Evolutionary conservation across 2,113 vertebrate species (phyloP).

Genomic region (Lophotis ruficrista): DNA sequence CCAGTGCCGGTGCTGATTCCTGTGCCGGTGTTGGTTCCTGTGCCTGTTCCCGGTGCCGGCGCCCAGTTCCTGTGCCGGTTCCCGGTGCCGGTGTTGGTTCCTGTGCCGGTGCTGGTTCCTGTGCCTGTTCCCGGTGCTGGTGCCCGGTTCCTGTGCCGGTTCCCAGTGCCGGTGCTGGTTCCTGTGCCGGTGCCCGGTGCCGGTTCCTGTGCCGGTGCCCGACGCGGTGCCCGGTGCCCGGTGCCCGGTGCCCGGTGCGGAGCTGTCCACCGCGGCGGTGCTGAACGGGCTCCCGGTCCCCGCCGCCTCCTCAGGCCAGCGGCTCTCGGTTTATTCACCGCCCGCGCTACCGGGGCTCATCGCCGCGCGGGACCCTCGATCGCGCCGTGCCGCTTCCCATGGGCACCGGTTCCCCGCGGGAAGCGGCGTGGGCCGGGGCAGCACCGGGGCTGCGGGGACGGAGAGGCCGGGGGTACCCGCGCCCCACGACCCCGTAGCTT

Average conservation of each 20-base stretch:
- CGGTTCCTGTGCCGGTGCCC: background rate
- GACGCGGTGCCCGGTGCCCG: background rate
- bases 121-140: background rate
- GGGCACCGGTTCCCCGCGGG: background rate
- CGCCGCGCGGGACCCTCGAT: background rate
- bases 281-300: background rate
- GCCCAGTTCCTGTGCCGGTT: background rate
- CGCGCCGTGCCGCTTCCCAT: background rate
- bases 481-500: background rate
- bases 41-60: background rate
- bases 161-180: background rate
- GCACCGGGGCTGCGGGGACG: background rate
- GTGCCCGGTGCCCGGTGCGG: background rate
- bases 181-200: background rate
- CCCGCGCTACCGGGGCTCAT: background rate
- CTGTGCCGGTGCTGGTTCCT: background rate
- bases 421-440: background rate
- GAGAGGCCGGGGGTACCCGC: rapidly evolving
- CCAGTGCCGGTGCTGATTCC: background rate
- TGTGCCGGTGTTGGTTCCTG: too few species aligned
- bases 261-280: conserved; percentile 3
- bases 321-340: background rate
- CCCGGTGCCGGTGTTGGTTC: background rate
- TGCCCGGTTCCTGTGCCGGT: background rate
- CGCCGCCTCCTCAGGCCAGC: background rate